Base-by-base conservation (phyloP, 2,888 invertebrate species). In the Notodromas monacha region DNA sequence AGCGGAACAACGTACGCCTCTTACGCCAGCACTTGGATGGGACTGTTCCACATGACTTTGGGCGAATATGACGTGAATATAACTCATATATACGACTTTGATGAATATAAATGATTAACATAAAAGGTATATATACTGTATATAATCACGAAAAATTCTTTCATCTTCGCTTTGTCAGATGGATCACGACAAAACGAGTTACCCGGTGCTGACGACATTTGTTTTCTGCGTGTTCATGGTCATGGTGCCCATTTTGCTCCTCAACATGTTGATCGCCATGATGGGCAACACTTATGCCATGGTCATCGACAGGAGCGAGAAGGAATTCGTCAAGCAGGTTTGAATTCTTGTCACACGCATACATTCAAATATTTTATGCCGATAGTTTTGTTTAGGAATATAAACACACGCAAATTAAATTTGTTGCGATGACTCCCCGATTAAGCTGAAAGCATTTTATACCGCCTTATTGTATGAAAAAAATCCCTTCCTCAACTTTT, bases 271-370 rank as follows among this genome's bases (percentile, higher is more conserved):
- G 50, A 96, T 96, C 38, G 96, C 96, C 37, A 96, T 92, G 92
- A 96, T 96, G 92, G 92, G 92, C 16, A 92, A 92, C 51, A 96
- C 96, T 0, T 96, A 96, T 47, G 79, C 84, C 0, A 76, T 77
- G 41, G 84, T 96, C 34, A 96, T 89, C 40, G 77, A 81, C 46
- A 81, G 86, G 46, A 89, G 89, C 16, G 92, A 92, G 50, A 92
- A 92, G 51, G 92, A 96, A 47, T 96, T 81, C 76, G 72, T 86
- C 47, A 81, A 84, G 47, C 81, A 81, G 60, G 73, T 66, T 43
- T 34, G 35, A 35, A 12, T 15, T 11, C 14, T 3, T 28, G 8
- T 8, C 21, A 21, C 21, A 6, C n/a, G n/a, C n/a, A 15, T 30
- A 10, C 12, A 10, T 10, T 6, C 10, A 30, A 14, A 30, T 30